Evolutionary conservation across 1,140 invertebrate genomes (phyloP), one percentile per base, ranked within the genome.

Genomic region (Bursaphelenchus mucronatus): DNA sequence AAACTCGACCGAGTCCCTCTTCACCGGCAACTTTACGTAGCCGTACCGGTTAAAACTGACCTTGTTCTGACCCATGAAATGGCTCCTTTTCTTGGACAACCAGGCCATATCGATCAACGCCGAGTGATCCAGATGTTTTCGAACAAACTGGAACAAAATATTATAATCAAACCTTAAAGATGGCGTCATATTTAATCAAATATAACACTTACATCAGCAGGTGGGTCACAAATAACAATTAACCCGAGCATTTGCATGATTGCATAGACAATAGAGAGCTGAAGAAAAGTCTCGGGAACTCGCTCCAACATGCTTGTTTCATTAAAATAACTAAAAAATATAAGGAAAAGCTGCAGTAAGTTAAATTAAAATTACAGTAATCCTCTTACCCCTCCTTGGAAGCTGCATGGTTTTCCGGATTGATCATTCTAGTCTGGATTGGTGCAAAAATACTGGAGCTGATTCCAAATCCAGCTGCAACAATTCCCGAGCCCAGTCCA

Each of bases 391-490:
- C 78, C 44, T 80, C 79, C 19, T 65, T 68, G 0, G 66, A 77
- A 6, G 78, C 46, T 5, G 69, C 56, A 19, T 70, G 59, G 69
- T 80, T 80, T n/a, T 61, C n/a, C 2, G 70, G 76, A 70, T 78
- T 78, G 9, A 78, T 69, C 19, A 75, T 53, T 11, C 43, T 41
- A 3, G 75, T 78, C 62, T 80, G 78, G 53, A 80, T 81, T 13
- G 78, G 78, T 8, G 78, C 76, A 63, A 80, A 80, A 17, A 80
- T 80, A 1, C 74, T 77, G 15, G 79, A 75, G 7, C 75, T 76
- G 11, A 81, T 58, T 0, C 78, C 78, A 55, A 80, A 80, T 15
- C 79, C 78, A n/a, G 76, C 77, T n/a, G 79, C 77, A 3, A 79
- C 79, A 13, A 79, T 74, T 15, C 77, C 77, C 8, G 70, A 71